These are phyloP conservation scores for Allobates femoralis DNA, from an alignment of 2,797 vertebrate genomes.

Conservation along the genomic window DNA sequence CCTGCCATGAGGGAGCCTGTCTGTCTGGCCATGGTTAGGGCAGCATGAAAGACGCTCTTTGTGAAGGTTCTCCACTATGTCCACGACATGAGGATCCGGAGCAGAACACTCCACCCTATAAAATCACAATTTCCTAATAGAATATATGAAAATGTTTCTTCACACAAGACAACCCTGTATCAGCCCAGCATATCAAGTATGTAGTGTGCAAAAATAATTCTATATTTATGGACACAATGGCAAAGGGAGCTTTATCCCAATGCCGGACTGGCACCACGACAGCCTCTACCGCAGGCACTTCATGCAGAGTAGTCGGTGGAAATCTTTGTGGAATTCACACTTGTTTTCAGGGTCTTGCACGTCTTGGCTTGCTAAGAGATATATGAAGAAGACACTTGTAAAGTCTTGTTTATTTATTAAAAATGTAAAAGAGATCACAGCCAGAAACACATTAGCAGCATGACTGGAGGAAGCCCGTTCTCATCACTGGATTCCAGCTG, in stretches of 20 bases:
- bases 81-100: no score
- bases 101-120: no score
- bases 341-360: slow-evolving; percentile 17
- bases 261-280: background rate
- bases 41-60: no score
- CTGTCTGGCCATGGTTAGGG: no score
- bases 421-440: slow-evolving; percentile 31
- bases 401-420: slow-evolving; percentile 43
- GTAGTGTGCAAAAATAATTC: no score
- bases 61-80: no score
- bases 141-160: no score
- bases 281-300: slow-evolving; percentile 5
- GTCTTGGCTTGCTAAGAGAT: slow-evolving; percentile 29
- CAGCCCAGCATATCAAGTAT: no score
- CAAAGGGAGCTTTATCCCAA: background rate
- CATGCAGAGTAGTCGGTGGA: background rate
- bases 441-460: slow-evolving; percentile 27
- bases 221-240: background rate
- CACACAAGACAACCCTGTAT: no score
- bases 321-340: slow-evolving; percentile 32
- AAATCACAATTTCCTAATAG: no score
- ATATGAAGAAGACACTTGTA: slow-evolving; percentile 37
- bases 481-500: slow-evolving; percentile 21
- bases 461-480: slow-evolving; percentile 3
- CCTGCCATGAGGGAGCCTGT: no score